Evolutionary conservation across 2,113 vertebrate genomes (phyloP).

Genomic region (Pseudopodoces humilis): DNA sequence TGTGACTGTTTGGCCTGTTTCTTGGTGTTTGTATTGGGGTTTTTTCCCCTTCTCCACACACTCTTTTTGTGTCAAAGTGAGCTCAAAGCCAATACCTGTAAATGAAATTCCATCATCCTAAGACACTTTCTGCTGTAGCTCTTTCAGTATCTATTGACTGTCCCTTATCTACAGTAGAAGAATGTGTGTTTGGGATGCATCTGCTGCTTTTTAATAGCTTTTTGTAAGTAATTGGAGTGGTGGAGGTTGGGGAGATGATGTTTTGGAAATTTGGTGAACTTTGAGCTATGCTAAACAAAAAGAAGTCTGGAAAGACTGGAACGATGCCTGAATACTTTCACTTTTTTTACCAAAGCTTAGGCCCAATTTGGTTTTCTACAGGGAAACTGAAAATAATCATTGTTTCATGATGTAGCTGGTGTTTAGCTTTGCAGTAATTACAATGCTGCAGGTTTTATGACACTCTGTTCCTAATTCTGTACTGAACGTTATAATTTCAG

Average conservation of each 20-base stretch:
- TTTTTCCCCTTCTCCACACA: neutral
- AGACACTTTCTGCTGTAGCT: neutral
- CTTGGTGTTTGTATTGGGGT: fast-evolving
- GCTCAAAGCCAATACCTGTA: neutral
- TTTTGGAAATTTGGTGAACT: neutral
- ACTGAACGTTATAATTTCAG: neutral
- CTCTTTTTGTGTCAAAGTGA: neutral
- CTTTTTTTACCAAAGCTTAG: neutral
- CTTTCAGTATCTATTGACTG: neutral
- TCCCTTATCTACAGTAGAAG: neutral
- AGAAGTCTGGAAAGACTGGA: neutral
- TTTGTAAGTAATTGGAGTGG: neutral
- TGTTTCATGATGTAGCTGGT: neutral
- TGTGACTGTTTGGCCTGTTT: neutral
- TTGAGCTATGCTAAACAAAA: neutral
- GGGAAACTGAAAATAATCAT: neutral
- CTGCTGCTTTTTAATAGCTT: neutral
- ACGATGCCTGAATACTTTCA: neutral
- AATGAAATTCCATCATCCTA: neutral
- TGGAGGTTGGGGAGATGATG: neutral
- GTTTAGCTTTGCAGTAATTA: neutral
- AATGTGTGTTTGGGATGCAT: neutral
- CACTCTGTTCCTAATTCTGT: neutral
- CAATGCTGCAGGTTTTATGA: neutral
- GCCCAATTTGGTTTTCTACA: neutral